Percentiles rank a stretch among this genome's conserved stretches.
These are phyloP conservation scores for Argyresthia albistria DNA, from an alignment of 2,888 invertebrate species.

Conservation along the genomic window DNA sequence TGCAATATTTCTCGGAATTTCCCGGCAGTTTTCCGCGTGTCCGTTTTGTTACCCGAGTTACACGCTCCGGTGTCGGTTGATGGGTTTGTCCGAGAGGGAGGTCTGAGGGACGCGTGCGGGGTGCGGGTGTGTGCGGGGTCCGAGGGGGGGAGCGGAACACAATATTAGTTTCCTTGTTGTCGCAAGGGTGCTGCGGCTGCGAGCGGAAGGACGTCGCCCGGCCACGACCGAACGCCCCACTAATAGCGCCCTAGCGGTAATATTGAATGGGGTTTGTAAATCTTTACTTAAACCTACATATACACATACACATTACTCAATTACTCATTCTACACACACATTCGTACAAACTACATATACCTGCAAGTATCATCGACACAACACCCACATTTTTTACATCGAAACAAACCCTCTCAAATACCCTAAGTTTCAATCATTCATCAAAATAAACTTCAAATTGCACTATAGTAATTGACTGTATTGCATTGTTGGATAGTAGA, in stretches of 20 bases:
- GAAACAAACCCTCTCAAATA: constrained; percentile 63
- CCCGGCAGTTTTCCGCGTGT: too few relatives aligned
- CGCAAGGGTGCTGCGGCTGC: constrained; percentile 67
- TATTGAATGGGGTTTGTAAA: constrained; percentile 72
- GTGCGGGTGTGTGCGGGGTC: constrained; percentile 32
- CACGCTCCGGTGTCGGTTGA: constrained; percentile 19
- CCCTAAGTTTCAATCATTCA: constrained; percentile 42
- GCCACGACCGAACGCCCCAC: constrained; percentile 56
- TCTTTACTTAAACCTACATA: constrained; percentile 56
- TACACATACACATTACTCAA: constrained; percentile 11
- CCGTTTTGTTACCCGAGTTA: too few relatives aligned
- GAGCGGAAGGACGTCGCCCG: constrained; percentile 62
- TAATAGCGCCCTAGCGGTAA: constrained; percentile 70
- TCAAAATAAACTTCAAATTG: constrained; percentile 55
- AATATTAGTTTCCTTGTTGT: constrained; percentile 75
- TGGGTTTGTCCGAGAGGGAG: constrained; percentile 43
- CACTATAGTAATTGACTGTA: constrained; percentile 43
- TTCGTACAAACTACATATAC: constrained; percentile 9
- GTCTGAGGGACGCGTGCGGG: constrained; percentile 15
- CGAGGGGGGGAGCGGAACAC: constrained; percentile 61
- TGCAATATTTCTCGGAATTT: too few relatives aligned
- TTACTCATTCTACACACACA: constrained; percentile 11
- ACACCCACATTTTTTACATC: constrained; percentile 29
- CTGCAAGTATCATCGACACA: constrained; percentile 20
- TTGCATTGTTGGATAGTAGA: constrained; percentile 20